phyloP scores from a whole-genome alignment of 2,888 invertebrate genomes.

The Axea sp. region DNA sequence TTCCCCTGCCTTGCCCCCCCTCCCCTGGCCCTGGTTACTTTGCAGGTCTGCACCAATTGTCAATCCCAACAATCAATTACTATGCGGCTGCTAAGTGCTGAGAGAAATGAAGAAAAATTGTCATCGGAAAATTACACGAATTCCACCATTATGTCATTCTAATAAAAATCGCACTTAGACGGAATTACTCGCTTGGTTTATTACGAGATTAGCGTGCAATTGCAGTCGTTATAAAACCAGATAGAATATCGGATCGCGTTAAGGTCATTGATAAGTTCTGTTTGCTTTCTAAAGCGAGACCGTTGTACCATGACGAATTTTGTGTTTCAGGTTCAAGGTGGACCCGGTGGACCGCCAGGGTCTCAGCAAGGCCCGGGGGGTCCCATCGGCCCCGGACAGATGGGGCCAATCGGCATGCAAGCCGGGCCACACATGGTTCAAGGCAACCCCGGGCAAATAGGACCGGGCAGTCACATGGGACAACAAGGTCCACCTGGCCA shows the following conservation, averaged over 20 bases:
- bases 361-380: conserved; percentile 72
- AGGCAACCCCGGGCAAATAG: conserved; percentile 70
- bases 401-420: conserved; percentile 60
- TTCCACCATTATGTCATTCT: conserved; percentile 14
- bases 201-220: conserved; percentile 31
- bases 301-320: not conserved
- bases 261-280: conserved; percentile 17
- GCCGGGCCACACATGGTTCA: conserved; percentile 62
- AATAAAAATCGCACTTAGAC: conserved; percentile 20
- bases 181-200: conserved; percentile 16
- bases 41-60: too few species aligned
- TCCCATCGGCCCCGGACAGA: conserved; percentile 64
- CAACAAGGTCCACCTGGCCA: conserved; percentile 67
- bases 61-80: not conserved
- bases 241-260: conserved; percentile 4
- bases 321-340: conserved; percentile 70
- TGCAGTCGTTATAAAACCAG: conserved; percentile 5
- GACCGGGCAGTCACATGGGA: conserved; percentile 50
- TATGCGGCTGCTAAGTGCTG: not conserved
- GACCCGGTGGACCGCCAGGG: conserved; percentile 71
- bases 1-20: too few species aligned
- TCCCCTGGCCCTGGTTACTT: too few species aligned
- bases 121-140: conserved; percentile 37
- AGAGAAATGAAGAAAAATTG: conserved; percentile 5
- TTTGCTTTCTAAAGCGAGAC: not conserved